Evolutionary conservation across 2,797 vertebrate genomes (phyloP).

Genomic region (Mareca strepera): DNA sequence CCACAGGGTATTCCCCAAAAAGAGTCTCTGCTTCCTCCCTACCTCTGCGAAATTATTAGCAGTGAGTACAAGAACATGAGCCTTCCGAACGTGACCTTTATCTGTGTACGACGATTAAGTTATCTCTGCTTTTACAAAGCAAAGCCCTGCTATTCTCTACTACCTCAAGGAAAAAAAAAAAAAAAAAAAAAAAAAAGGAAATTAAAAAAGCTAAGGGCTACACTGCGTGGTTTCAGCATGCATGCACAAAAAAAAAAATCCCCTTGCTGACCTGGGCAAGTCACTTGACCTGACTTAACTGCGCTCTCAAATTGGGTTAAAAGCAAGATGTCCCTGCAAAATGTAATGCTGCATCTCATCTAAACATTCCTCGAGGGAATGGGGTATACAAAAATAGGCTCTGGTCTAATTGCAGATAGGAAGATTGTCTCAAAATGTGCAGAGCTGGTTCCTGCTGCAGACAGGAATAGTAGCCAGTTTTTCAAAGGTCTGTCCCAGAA

Average conservation of each 20-base stretch:
- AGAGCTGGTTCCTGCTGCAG: not conserved
- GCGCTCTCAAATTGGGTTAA: constrained; percentile 45
- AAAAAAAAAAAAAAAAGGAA: not conserved
- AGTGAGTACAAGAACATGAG: not conserved
- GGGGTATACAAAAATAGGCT: constrained; percentile 38
- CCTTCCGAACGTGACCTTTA: not conserved
- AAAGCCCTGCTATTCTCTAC: not conserved
- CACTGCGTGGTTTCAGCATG: rapidly evolving
- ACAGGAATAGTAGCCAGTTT: constrained; percentile 17
- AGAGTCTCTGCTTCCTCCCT: not conserved
- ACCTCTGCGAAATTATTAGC: not conserved
- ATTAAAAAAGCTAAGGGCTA: not conserved
- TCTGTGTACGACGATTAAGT: not conserved
- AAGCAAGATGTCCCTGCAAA: constrained; percentile 33
- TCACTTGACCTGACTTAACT: not conserved
- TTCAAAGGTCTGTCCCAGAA: constrained; percentile 50
- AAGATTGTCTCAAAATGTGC: not conserved
- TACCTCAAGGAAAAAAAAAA: not conserved
- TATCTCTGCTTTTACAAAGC: not conserved
- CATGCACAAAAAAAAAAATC: not conserved
- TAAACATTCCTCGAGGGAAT: constrained; percentile 53
- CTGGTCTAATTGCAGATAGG: constrained; percentile 58
- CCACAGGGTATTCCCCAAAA: constrained; percentile 36
- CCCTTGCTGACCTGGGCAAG: not conserved
- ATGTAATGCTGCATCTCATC: constrained; percentile 46